Evolutionary conservation across 2,888 invertebrate species (phyloP).

Genomic region (Trichacis sp.): DNA sequence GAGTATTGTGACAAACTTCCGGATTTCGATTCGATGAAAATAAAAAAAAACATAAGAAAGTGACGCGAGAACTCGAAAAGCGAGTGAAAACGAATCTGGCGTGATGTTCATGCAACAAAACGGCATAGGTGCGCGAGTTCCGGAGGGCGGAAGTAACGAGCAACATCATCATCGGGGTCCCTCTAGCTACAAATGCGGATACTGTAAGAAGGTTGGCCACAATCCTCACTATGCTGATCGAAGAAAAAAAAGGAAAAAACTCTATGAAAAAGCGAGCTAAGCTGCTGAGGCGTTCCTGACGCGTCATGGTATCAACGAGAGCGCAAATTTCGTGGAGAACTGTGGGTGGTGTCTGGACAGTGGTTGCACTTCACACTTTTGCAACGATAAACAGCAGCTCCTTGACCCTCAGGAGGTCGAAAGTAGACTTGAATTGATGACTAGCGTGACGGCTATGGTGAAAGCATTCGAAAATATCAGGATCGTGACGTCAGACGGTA

Average conservation of each 20-base stretch:
- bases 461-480: conserved; percentile 22
- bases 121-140: not conserved
- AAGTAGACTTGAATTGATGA: conserved; percentile 18
- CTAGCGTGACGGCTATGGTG: conserved; percentile 16
- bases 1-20: conserved; percentile 32
- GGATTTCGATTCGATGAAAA: conserved; percentile 12
- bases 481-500: conserved; percentile 3
- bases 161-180: not conserved
- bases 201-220: not conserved
- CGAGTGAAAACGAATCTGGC: not conserved
- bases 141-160: not conserved
- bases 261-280: not conserved
- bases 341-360: too few relatives aligned
- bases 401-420: not conserved
- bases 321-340: not conserved
- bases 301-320: not conserved
- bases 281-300: conserved; percentile 2
- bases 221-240: not conserved
- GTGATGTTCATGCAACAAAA: not conserved
- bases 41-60: conserved; percentile 14
- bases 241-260: not conserved
- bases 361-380: conserved; percentile 30
- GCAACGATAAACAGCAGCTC: conserved; percentile 22
- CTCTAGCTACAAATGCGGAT: not conserved
- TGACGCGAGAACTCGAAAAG: not conserved